A percentile compares a stretch with the other conserved stretches of the same genome.
Conservation (phyloP, 2,797 vertebrate genomes). For the Caiman crocodilus region DNA sequence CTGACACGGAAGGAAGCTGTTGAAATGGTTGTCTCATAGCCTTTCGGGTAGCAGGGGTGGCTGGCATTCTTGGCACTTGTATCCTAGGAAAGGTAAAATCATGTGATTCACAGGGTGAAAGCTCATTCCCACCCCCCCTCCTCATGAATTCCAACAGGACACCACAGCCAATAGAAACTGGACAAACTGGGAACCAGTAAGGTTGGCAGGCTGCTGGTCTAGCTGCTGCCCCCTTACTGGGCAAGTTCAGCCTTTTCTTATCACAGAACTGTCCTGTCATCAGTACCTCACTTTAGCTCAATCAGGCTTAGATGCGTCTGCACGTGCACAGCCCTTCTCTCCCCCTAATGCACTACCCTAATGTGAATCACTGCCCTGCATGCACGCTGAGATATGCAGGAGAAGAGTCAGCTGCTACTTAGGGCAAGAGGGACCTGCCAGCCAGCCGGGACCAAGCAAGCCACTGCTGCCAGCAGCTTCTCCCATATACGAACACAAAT, state of each 20-base stretch:
- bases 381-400: not conserved
- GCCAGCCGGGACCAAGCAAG: not conserved
- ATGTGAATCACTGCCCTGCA: not conserved
- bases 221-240: not conserved
- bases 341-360: not conserved
- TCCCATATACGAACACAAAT: too few relatives aligned
- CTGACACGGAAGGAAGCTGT: constrained; percentile 77
- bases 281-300: not conserved
- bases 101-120: not conserved
- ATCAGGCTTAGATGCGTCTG: not conserved
- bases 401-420: not conserved
- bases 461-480: not conserved
- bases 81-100: constrained; percentile 23
- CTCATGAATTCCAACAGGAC: fast-evolving
- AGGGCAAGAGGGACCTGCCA: not conserved
- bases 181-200: too few relatives aligned
- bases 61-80: not conserved
- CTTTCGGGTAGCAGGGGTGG: constrained; percentile 88
- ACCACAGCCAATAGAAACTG: fast-evolving
- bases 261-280: not conserved
- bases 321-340: not conserved
- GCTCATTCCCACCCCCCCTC: not conserved
- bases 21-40: constrained; percentile 49
- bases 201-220: not conserved
- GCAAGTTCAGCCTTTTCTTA: not conserved